Percentiles rank a stretch among this genome's conserved stretches.
These are phyloP conservation scores for Muscicapa striata DNA, from an alignment of 2,797 vertebrate species.

Conservation along the genomic window DNA sequence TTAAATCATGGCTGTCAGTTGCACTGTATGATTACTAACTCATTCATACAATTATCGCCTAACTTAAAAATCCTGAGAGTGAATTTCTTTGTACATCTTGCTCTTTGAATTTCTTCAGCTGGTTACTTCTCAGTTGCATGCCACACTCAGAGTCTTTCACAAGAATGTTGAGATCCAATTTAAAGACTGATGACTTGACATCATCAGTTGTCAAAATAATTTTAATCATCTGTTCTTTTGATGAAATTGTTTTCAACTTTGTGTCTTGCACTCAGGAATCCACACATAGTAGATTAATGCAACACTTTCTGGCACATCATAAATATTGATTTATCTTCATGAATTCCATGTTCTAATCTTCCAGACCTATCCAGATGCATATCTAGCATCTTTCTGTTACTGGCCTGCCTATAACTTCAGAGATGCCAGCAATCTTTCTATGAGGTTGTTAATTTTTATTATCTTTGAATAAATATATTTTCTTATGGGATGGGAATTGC, in stretches of 20 bases:
- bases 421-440: not conserved
- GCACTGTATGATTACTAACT: not conserved
- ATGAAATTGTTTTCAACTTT: not conserved
- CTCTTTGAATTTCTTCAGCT: not conserved
- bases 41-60: not conserved
- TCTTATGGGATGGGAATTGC: not conserved
- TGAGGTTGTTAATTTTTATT: not conserved
- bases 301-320: not conserved
- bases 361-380: not conserved
- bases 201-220: not conserved
- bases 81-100: not conserved
- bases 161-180: not conserved
- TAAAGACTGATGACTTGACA: not conserved
- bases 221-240: not conserved
- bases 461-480: not conserved
- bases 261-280: not conserved
- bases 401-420: not conserved
- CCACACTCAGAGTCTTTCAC: not conserved
- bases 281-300: not conserved
- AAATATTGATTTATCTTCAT: not conserved
- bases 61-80: not conserved
- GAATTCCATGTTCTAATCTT: not conserved
- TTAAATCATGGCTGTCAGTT: not conserved
- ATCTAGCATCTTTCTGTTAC: not conserved
- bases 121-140: not conserved